phyloP scores from a whole-genome alignment of 1,140 invertebrate species.

The Psix sp. region DNA sequence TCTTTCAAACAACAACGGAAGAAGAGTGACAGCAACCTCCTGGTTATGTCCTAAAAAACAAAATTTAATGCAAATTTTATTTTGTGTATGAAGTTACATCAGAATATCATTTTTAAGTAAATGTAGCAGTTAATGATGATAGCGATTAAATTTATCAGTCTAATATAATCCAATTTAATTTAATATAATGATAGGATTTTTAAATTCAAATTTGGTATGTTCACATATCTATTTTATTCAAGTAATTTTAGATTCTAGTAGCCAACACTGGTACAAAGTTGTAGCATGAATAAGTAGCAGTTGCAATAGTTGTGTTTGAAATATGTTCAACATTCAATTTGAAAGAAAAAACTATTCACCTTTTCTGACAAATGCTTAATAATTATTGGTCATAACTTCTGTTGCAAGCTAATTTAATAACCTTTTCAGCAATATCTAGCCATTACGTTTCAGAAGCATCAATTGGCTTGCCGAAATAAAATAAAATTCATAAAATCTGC shows the following conservation, averaged over 20 bases:
- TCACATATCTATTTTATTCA: no score
- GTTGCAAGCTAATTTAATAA: constrained; percentile 4
- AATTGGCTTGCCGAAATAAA: constrained; percentile 2
- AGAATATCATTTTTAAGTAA: no score
- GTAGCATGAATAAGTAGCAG: not conserved
- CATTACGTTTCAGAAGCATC: constrained; percentile 2
- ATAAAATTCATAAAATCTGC: constrained; percentile 5
- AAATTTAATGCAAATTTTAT: constrained; percentile 5
- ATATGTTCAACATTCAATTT: not conserved
- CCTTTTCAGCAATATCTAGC: constrained; percentile 1
- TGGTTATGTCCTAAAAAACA: constrained; percentile 4
- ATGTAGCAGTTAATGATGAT: no score
- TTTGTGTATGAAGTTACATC: not conserved
- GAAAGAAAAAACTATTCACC: not conserved
- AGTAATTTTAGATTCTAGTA: no score
- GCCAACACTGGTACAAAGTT: no score
- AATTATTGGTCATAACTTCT: constrained; percentile 3
- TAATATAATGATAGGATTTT: no score
- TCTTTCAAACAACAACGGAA: constrained; percentile 4
- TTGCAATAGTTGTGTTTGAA: constrained; percentile 1
- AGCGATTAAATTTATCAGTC: no score
- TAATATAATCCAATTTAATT: no score
- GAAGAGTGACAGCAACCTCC: not conserved
- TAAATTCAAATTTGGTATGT: no score
- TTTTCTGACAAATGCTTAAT: constrained; percentile 9